Evolutionary conservation across 2,797 vertebrate genomes (phyloP).

Genomic region (Rhincodon typus): DNA sequence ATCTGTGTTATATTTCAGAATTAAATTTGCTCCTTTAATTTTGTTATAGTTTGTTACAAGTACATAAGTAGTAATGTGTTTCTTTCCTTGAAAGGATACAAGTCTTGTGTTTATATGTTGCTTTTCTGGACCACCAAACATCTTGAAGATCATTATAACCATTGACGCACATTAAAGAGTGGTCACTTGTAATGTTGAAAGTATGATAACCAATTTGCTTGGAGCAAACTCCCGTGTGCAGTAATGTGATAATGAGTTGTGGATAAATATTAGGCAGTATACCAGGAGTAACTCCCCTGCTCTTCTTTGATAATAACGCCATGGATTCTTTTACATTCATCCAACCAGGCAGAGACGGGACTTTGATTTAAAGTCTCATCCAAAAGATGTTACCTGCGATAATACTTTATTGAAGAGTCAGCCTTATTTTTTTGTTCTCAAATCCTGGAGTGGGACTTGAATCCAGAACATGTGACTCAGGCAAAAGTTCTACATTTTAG

Average conservation of each 20-base stretch:
- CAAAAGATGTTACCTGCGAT: no score
- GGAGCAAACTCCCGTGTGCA: not conserved
- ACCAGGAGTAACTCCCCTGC: not conserved
- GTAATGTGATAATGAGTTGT: not conserved
- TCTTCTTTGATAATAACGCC: not conserved
- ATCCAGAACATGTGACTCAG: not conserved
- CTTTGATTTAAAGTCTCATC: not conserved
- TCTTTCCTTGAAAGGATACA: not conserved
- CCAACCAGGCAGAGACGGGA: not conserved
- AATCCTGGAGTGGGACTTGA: not conserved
- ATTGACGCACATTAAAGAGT: not conserved
- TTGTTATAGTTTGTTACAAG: not conserved
- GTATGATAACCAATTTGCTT: not conserved
- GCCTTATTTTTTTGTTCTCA: not conserved
- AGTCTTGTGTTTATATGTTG: not conserved
- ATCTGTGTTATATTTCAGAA: not conserved
- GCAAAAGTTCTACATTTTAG: not conserved
- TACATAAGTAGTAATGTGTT: not conserved
- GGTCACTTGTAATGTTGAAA: not conserved
- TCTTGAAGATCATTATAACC: not conserved
- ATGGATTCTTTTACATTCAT: not conserved
- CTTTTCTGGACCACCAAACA: not conserved
- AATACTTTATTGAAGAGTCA: not conserved
- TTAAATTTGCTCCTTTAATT: not conserved
- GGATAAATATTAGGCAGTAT: not conserved